Percentiles rank a stretch among this genome's conserved stretches.
These are phyloP conservation scores for Brienomyrus brachyistius DNA, from an alignment of 2,113 vertebrate species.

Conservation along the genomic window DNA sequence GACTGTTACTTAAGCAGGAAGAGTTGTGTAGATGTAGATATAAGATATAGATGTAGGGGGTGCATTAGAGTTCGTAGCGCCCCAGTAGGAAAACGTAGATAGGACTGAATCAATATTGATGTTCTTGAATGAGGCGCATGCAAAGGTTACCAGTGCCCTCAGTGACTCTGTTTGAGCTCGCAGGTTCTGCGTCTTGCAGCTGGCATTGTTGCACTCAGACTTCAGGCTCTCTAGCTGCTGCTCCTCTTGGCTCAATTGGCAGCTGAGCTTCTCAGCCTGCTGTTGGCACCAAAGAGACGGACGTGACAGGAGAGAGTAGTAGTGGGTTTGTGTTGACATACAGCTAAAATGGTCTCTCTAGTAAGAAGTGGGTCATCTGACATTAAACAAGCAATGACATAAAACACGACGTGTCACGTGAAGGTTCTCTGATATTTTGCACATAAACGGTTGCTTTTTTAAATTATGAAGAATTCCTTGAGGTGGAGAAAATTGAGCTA, in stretches of 20 bases:
- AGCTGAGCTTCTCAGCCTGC: constrained; percentile 51
- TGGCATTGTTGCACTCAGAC: constrained; percentile 65
- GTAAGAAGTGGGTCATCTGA: neutral
- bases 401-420: neutral
- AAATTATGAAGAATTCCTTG: neutral
- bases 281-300: constrained; percentile 39
- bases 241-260: constrained; percentile 70
- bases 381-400: neutral
- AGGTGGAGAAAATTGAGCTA: neutral
- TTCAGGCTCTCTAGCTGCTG: constrained; percentile 72
- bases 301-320: neutral
- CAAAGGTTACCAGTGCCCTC: constrained; percentile 71
- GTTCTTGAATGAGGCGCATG: neutral
- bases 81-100: neutral
- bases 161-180: constrained; percentile 86
- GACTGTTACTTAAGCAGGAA: neutral
- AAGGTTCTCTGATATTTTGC: neutral
- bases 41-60: neutral
- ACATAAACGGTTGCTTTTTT: neutral
- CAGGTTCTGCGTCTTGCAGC: constrained; percentile 81
- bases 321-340: neutral
- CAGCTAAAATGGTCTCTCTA: neutral
- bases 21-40: neutral
- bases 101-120: neutral
- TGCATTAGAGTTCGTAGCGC: neutral